Evolutionary conservation across 2,888 invertebrate species (phyloP), one percentile per base, ranked within the genome.

Genomic region (Drosophila prolongata): DNA sequence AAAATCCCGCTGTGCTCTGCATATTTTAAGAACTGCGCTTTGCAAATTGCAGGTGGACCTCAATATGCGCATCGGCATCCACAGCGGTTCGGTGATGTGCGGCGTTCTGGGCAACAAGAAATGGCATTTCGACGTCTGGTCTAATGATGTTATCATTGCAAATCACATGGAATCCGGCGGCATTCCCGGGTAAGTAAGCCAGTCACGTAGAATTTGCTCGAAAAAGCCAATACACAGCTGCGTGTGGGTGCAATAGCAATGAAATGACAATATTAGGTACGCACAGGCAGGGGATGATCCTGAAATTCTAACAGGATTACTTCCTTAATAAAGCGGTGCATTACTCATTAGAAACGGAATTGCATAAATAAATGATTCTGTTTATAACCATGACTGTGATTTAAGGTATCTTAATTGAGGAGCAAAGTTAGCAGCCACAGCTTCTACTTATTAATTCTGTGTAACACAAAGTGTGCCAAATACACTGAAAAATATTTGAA

Each of bases 111-210:
- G 98, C 3, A 94, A 96, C 56, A 94, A 97, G 77, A 98, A 97
- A 92, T 97, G 97, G 98, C 97, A 97, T 93, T 98, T 97, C 91
- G 97, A 97, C 90, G 96, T 97, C 53, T 97, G 97, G 97, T 97
- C 97, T 2, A 96, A 97, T 90, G 99, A 99, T 93, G 99, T 99
- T 87, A 97, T 97, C 14, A 94, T 99, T 75, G 99, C 99, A 53
- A 99, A 99, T 93, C 97, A 97, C 91, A 97, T 99, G 95, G 99
- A 99, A 93, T 97, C 98, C 71, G 98, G 98, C 2, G 99, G 99
- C 30, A 94, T 98, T 79, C 98, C 99, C 1, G 99, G 98, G 98
- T 98, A 94, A 92, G 92, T 89, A 59, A 35, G 52, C 49, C 49
- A 71, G 75, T 74, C 80, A 77, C 75, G 80, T 72, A 27, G 27